Conservation (phyloP, 53 echinoderm and acorn worm genomes). For the Astropecten irregularis region DNA sequence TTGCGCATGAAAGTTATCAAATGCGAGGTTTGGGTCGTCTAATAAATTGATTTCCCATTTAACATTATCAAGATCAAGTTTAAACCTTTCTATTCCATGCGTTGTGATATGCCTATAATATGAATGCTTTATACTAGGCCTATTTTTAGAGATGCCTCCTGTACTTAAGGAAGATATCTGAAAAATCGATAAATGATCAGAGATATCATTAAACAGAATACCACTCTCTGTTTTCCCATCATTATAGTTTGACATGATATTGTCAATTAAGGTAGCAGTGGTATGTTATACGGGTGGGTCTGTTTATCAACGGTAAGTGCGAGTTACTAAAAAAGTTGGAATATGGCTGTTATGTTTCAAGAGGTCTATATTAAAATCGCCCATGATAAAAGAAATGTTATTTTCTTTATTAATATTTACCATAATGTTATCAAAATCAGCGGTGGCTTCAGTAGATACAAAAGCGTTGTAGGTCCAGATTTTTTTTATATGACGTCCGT, state of each 20-base stretch:
- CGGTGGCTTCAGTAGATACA: background rate
- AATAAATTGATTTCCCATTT: background rate
- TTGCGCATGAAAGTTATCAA: too few relatives aligned
- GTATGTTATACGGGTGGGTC: too few relatives aligned
- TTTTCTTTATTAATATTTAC: too few relatives aligned
- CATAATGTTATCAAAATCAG: background rate
- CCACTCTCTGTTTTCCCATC: background rate
- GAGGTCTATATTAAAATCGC: slow-evolving; percentile 24
- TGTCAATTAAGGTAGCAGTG: too few relatives aligned
- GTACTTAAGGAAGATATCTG: background rate
- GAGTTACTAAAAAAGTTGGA: slow-evolving; percentile 3
- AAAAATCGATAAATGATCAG: background rate
- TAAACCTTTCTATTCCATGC: background rate
- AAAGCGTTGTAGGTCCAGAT: too few relatives aligned
- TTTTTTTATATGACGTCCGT: too few relatives aligned
- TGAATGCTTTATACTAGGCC: too few relatives aligned
- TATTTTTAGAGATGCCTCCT: background rate
- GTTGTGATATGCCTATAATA: background rate
- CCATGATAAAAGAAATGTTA: too few relatives aligned
- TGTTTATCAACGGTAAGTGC: too few relatives aligned
- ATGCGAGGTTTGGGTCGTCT: too few relatives aligned
- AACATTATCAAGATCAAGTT: background rate
- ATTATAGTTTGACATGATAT: slow-evolving; percentile 10
- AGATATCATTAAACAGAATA: too few relatives aligned
- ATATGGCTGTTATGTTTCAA: background rate